Evolutionary conservation across 2,888 invertebrate species (phyloP).

Genomic region (Apotomis betuletana): DNA sequence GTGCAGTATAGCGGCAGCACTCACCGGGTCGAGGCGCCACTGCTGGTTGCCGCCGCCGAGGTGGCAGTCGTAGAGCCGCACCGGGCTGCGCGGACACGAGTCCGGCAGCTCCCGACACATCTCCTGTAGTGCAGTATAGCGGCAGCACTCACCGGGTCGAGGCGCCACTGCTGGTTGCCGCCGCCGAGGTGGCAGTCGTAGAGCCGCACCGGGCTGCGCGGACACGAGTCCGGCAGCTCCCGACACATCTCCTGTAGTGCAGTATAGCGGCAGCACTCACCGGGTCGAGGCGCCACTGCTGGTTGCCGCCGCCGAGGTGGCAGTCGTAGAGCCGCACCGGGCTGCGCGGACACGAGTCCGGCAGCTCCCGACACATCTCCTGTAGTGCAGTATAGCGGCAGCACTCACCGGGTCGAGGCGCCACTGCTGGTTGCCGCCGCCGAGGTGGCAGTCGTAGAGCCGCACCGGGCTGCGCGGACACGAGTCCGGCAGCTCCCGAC

Average conservation of each 20-base stretch:
- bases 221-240: too few species aligned
- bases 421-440: constrained; percentile 97
- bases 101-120: too few species aligned
- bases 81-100: constrained; percentile 84
- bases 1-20: constrained; percentile 46
- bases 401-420: constrained; percentile 87
- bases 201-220: constrained; percentile 89
- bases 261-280: constrained; percentile 66
- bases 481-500: too few species aligned
- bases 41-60: constrained; percentile 96
- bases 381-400: too few species aligned
- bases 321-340: constrained; percentile 92
- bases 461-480: constrained; percentile 87
- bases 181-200: constrained; percentile 95
- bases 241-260: too few species aligned
- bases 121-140: too few species aligned
- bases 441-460: constrained; percentile 94
- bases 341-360: constrained; percentile 76
- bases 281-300: constrained; percentile 92
- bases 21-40: constrained; percentile 91
- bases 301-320: constrained; percentile 96
- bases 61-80: constrained; percentile 94
- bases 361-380: too few species aligned
- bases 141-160: constrained; percentile 83
- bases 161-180: constrained; percentile 97